Percentiles rank a stretch among this genome's conserved stretches.
These are phyloP conservation scores for Arvicanthis niloticus DNA, from an alignment of 2,113 vertebrate species.

Conservation along the genomic window DNA sequence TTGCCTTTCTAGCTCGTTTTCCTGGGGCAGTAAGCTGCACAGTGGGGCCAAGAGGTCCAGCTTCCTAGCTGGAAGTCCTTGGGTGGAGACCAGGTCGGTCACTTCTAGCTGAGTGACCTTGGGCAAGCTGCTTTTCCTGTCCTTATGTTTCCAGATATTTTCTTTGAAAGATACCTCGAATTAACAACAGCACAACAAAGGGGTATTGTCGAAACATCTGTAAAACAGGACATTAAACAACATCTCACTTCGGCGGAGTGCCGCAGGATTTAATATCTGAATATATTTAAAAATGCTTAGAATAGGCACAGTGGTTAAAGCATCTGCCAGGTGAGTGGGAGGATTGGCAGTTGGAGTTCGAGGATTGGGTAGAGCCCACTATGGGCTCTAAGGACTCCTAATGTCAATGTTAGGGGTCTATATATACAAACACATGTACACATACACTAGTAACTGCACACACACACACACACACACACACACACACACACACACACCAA, in stretches of 20 bases:
- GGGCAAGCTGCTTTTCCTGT: slow-evolving; percentile 16
- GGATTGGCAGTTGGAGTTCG: neutral
- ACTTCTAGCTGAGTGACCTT: neutral
- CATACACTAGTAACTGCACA: neutral
- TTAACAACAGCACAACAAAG: slow-evolving; percentile 35
- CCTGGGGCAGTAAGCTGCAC: neutral
- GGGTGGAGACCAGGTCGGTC: neutral
- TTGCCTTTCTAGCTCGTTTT: slow-evolving; percentile 19
- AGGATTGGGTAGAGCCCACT: neutral
- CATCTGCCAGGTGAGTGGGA: too few species aligned
- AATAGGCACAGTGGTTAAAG: neutral
- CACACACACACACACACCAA: neutral
- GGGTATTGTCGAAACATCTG: neutral
- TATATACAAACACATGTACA: neutral
- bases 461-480: neutral
- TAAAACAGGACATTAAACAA: slow-evolving; percentile 32
- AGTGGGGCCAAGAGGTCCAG: neutral
- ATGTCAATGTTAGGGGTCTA: neutral
- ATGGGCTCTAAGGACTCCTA: too few species aligned
- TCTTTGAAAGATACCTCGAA: slow-evolving; percentile 51
- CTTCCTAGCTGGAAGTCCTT: neutral
- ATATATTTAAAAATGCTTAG: slow-evolving; percentile 2
- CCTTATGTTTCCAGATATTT: slow-evolving; percentile 38
- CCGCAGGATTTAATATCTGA: slow-evolving; percentile 6
- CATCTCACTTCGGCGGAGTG: neutral